phyloP scores from a whole-genome alignment of 2,888 invertebrate genomes.

The Eupithecia inturbata region DNA sequence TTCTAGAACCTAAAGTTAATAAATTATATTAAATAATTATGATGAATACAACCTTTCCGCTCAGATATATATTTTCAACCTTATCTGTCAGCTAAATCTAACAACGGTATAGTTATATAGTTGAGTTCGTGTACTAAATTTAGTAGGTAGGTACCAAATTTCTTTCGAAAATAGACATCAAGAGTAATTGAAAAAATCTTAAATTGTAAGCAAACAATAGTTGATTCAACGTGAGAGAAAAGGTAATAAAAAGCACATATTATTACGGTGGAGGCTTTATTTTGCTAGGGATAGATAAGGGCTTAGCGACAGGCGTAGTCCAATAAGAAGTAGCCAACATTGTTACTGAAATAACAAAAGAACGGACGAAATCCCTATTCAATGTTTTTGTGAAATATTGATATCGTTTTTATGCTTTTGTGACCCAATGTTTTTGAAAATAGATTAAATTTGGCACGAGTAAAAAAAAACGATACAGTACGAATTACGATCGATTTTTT shows the following conservation, averaged over 20 bases:
- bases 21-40: too few relatives aligned
- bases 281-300: constrained; percentile 30
- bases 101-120: too few relatives aligned
- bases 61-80: too few relatives aligned
- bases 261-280: constrained; percentile 31
- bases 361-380: constrained; percentile 7
- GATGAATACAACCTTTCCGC: too few relatives aligned
- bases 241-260: constrained; percentile 28
- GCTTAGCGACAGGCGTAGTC: constrained; percentile 26
- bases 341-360: constrained; percentile 19
- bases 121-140: too few relatives aligned
- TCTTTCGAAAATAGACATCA: too few relatives aligned
- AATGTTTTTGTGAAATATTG: constrained; percentile 1
- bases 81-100: too few relatives aligned
- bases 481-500: background rate
- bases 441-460: background rate
- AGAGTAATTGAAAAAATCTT: background rate
- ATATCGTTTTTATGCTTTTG: constrained; percentile 1
- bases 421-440: background rate
- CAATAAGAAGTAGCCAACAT: constrained; percentile 15
- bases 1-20: too few relatives aligned
- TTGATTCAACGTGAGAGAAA: constrained; percentile 17
- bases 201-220: constrained; percentile 11
- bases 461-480: background rate
- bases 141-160: too few relatives aligned